Evolutionary conservation across 2,888 invertebrate species (phyloP).

Genomic region (Frankliniella fusca): DNA sequence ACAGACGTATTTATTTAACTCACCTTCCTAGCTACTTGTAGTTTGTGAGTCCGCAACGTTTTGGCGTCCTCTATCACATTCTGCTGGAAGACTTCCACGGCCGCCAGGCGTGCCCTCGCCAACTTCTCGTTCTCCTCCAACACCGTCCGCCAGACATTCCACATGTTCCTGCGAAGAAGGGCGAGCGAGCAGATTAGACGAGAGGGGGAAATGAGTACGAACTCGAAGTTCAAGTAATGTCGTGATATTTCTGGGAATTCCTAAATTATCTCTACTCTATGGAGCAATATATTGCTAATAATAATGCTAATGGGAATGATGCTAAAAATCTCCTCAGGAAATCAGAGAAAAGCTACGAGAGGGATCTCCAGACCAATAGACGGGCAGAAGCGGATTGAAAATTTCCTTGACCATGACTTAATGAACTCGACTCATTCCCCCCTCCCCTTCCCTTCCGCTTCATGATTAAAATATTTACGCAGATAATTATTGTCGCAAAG

Average conservation of each 20-base stretch:
- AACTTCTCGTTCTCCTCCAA: conserved; percentile 92
- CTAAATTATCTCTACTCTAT: neutral
- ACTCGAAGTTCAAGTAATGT: no score
- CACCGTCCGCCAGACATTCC: conserved; percentile 95
- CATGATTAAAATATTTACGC: neutral
- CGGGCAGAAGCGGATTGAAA: no score
- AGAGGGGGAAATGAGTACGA: neutral
- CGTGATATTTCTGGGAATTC: conserved; percentile 17
- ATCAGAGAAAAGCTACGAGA: no score
- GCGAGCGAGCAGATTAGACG: neutral
- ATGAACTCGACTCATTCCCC: no score
- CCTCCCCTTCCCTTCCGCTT: no score
- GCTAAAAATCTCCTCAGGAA: no score
- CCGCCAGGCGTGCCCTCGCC: conserved; percentile 83
- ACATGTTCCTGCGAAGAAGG: conserved; percentile 73
- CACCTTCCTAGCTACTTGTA: conserved; percentile 76
- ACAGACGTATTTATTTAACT: no score
- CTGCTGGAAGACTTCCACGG: conserved; percentile 91
- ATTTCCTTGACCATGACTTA: no score
- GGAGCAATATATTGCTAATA: neutral
- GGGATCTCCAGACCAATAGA: no score
- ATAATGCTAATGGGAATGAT: no score
- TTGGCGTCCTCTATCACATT: conserved; percentile 93
- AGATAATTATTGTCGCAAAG: no score
- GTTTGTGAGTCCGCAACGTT: conserved; percentile 73